phyloP scores from a whole-genome alignment of 92 coral and sea anemone species.

The Parazoanthus atlanticus region DNA sequence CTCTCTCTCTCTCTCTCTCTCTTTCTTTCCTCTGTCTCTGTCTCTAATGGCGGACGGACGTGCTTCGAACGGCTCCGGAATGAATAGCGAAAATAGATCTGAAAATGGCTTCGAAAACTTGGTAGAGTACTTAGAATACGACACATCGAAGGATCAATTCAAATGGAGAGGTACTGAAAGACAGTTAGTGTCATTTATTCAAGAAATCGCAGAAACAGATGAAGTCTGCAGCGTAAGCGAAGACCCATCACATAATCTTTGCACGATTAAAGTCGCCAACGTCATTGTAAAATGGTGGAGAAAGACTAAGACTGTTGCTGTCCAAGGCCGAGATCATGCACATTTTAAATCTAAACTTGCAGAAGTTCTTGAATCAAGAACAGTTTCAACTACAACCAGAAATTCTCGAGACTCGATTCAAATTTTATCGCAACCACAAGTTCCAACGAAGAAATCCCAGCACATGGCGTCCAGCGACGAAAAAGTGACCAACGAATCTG shows the following conservation, averaged over 20 bases:
- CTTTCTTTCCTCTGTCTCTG: not conserved
- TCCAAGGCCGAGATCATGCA: not conserved
- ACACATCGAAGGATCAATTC: not conserved
- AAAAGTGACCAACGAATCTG: too few relatives aligned
- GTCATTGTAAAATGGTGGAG: not conserved
- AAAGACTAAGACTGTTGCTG: not conserved
- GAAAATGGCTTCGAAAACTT: not conserved
- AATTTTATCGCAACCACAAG: too few relatives aligned
- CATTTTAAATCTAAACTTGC: too few relatives aligned
- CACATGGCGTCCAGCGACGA: too few relatives aligned
- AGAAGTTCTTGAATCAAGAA: too few relatives aligned
- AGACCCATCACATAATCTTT: not conserved
- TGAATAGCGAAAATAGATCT: not conserved
- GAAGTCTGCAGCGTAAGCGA: not conserved
- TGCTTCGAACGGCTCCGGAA: not conserved
- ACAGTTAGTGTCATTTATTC: not conserved
- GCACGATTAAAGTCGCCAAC: not conserved
- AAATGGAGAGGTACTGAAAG: not conserved
- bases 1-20: not conserved
- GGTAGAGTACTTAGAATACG: not conserved
- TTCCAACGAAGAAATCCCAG: too few relatives aligned
- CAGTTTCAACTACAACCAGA: too few relatives aligned
- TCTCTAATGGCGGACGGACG: not conserved
- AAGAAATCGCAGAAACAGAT: not conserved
- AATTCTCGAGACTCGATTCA: too few relatives aligned